Conservation (phyloP, 2,113 vertebrate genomes). For the Sapayoa aenigma region DNA sequence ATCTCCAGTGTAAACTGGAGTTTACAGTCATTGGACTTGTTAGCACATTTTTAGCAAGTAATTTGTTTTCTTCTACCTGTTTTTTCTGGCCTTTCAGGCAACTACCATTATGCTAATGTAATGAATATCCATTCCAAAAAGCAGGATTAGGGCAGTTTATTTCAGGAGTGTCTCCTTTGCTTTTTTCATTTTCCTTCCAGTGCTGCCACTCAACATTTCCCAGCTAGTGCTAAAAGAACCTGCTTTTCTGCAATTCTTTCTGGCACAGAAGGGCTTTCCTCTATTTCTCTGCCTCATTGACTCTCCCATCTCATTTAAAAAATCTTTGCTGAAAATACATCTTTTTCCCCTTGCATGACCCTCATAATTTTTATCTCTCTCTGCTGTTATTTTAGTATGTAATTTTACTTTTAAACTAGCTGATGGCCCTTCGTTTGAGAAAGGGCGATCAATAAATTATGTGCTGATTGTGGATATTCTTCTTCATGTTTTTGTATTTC, state of each 20-base stretch:
- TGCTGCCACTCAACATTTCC: background rate
- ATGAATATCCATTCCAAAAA: slow-evolving; percentile 20
- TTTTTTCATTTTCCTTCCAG: background rate
- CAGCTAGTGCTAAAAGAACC: background rate
- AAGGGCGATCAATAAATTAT: slow-evolving; percentile 55
- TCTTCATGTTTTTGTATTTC: slow-evolving; percentile 39
- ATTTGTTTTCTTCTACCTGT: background rate
- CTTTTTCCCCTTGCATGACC: slow-evolving; percentile 58
- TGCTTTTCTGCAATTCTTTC: slow-evolving; percentile 22
- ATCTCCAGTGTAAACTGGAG: fast-evolving
- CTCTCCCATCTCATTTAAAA: slow-evolving; percentile 55
- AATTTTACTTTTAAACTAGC: slow-evolving; percentile 64
- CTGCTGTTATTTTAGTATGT: slow-evolving; percentile 51
- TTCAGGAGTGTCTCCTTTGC: background rate
- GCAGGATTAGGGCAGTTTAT: background rate
- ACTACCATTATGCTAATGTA: background rate
- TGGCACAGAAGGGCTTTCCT: background rate
- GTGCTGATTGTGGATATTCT: slow-evolving; percentile 47
- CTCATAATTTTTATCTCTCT: slow-evolving; percentile 56
- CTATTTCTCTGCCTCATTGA: slow-evolving; percentile 56
- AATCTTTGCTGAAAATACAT: slow-evolving; percentile 66
- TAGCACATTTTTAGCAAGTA: background rate
- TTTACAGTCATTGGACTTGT: background rate
- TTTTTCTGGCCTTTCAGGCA: slow-evolving; percentile 10
- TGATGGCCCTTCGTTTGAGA: slow-evolving; percentile 38